Evolutionary conservation across 2,113 vertebrate genomes (phyloP), one percentile per base, ranked within the genome.

Genomic region (Pangasianodon hypophthalmus): DNA sequence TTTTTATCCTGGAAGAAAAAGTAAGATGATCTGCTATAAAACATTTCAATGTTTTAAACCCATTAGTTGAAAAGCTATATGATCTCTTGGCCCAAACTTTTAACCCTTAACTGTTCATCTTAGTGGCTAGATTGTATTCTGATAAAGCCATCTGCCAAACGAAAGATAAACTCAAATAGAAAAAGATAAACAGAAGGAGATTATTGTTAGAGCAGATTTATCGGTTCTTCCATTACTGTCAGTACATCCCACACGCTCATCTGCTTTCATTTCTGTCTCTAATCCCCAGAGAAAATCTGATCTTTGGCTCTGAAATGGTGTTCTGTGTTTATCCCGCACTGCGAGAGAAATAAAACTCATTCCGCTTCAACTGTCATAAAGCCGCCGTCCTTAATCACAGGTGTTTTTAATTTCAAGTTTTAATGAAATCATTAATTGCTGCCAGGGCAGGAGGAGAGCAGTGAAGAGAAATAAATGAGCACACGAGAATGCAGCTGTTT

Each of bases 361-460:
- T 50, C 48, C 24, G 1, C 26, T 80, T 16, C 46, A 50, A 9
- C 13, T 6, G 3, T 29, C 13, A 32, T 6, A 13, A 16, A n/a
- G 29, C 14, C 29, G 11, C 75, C 29, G 6, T 50, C 26, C 6
- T 81, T 81, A 81, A 81, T 81, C 46, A 52, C 46, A 81, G 48
- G 11, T 52, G 79, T 6, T 29, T 52, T 29, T 81, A 18, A 81
- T 81, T 81, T 54, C n/a, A 52, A 16, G 11, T 18, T 52, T 81
- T 81, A 54, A 54, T 81, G 79, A 81, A 81, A 7, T 32, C 46
- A 50, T 80, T 80, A 80, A 80, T 80, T 80, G 18, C 73, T 24
- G 19, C 73, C 73, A 46, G 8, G 13, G 48, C 79, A 50, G 24
- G 46, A 80, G 67, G 32, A 71, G 60, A 69, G 64, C 64, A 1